A percentile compares a stretch with the other conserved stretches of the same genome.
phyloP scores from a whole-genome alignment of 2,888 invertebrate genomes.

The Apotomis capreana region DNA sequence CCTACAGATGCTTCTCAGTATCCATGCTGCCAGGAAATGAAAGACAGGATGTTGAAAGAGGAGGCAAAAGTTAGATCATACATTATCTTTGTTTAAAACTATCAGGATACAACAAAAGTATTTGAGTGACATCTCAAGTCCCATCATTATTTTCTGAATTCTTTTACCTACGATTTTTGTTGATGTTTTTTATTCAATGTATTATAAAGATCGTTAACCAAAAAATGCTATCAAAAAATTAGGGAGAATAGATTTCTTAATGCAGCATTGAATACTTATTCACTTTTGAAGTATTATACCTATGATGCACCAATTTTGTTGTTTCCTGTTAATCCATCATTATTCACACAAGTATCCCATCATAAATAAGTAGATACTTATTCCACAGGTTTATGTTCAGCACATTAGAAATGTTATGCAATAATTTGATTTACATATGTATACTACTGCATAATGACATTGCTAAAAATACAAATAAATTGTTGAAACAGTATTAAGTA shows the following conservation, averaged over 20 bases:
- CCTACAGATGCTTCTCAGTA: conserved; percentile 96
- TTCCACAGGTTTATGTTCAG: not conserved
- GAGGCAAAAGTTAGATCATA: conserved; percentile 93
- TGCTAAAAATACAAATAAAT: no score
- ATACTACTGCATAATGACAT: no score
- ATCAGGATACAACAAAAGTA: not conserved
- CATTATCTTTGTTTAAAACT: not conserved
- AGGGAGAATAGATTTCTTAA: no score
- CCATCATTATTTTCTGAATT: not conserved
- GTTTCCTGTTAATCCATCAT: no score
- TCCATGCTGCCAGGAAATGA: conserved; percentile 98
- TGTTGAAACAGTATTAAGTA: no score
- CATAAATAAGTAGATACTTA: not conserved
- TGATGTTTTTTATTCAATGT: conserved; percentile 8
- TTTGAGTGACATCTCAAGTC: not conserved
- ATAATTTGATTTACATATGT: not conserved
- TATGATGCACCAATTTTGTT: no score
- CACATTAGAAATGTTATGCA: not conserved
- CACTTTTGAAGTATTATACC: no score
- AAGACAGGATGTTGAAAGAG: conserved; percentile 96
- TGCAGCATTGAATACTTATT: no score
- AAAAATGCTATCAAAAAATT: no score
- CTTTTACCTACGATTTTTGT: not conserved
- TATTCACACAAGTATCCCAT: not conserved
- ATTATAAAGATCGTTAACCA: not conserved